A percentile compares a stretch with the other conserved stretches of the same genome.
phyloP scores from a whole-genome alignment of 2,888 invertebrate species.

The Deilephila porcellus region DNA sequence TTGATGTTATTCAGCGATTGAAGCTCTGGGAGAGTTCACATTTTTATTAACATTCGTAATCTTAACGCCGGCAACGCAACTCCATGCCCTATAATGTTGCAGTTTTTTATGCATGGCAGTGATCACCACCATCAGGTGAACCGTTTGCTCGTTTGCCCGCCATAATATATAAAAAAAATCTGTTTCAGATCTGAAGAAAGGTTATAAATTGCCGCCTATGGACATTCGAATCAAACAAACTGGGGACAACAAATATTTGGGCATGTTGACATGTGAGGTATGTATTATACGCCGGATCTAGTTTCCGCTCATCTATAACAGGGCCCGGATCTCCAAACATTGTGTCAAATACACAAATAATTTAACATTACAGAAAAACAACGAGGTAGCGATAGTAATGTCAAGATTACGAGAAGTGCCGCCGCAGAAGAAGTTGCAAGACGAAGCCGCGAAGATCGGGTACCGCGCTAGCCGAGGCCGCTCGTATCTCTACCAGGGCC shows the following conservation, averaged over 20 bases:
- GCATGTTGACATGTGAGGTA: conserved; percentile 60
- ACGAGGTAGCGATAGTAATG: conserved; percentile 45
- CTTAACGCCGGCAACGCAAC: too few species aligned
- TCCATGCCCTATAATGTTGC: too few species aligned
- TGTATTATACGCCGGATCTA: conserved; percentile 33
- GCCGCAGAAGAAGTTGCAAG: conserved; percentile 50
- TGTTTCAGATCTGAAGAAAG: conserved; percentile 44
- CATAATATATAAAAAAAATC: not conserved
- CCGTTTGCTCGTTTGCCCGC: too few species aligned
- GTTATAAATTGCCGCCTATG: conserved; percentile 39
- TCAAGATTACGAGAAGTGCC: conserved; percentile 56
- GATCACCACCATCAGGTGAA: too few species aligned
- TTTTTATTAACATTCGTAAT: too few species aligned
- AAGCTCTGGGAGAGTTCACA: too few species aligned
- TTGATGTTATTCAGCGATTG: not conserved
- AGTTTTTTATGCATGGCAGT: too few species aligned
- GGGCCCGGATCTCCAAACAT: not conserved
- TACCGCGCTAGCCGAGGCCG: conserved; percentile 57
- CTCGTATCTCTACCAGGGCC: conserved; percentile 68
- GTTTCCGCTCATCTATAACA: not conserved
- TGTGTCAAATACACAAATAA: not conserved
- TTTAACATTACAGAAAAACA: conserved; percentile 43
- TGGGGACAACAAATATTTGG: conserved; percentile 57
- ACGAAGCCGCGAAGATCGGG: conserved; percentile 57
- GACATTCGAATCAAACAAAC: conserved; percentile 63